Conservation (phyloP, 2,888 invertebrate species). For the Caenorhabditis sinica region DNA sequence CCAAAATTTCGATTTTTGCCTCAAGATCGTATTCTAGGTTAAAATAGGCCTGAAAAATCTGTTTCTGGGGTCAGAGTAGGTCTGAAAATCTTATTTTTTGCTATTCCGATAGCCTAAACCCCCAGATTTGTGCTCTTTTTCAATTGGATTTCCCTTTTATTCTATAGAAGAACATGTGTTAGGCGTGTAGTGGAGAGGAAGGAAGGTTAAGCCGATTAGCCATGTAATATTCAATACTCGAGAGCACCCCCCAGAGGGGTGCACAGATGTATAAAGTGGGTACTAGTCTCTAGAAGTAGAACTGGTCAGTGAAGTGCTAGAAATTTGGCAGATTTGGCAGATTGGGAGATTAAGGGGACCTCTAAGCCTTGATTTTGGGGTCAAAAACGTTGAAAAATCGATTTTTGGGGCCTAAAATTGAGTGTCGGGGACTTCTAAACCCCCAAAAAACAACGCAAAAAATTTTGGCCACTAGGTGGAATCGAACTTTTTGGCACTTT, state of each 20-base stretch:
- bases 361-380: too few relatives aligned
- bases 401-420: too few relatives aligned
- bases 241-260: neutral
- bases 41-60: too few relatives aligned
- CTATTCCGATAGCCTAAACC: too few relatives aligned
- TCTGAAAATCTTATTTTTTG: too few relatives aligned
- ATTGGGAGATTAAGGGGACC: too few relatives aligned
- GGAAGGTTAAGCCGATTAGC: slow-evolving; percentile 63
- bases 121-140: neutral
- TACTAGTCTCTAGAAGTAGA: neutral
- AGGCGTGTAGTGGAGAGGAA: slow-evolving; percentile 38
- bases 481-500: too few relatives aligned
- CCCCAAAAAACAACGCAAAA: too few relatives aligned
- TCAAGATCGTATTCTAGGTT: neutral
- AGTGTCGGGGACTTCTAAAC: too few relatives aligned
- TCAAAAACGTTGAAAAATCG: too few relatives aligned
- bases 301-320: neutral
- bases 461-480: too few relatives aligned
- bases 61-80: too few relatives aligned
- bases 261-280: slow-evolving; percentile 61
- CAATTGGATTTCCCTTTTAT: neutral
- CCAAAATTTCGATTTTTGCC: neutral
- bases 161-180: slow-evolving; percentile 46
- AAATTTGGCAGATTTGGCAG: neutral
- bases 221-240: slow-evolving; percentile 64